phyloP scores from a whole-genome alignment of 2,113 vertebrate species.

The Gambusia affinis region DNA sequence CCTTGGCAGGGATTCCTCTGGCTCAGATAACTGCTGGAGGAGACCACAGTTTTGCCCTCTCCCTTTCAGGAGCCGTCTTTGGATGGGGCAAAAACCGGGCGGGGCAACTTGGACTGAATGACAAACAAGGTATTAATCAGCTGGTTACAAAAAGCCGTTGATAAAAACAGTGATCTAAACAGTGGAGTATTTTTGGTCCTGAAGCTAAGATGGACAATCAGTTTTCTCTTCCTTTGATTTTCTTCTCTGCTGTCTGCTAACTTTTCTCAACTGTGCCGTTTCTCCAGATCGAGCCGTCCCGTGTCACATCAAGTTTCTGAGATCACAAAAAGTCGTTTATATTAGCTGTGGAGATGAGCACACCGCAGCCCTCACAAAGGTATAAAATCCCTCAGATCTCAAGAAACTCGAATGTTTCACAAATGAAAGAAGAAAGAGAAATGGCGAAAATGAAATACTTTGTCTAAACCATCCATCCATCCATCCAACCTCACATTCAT shows the following conservation, averaged over 20 bases:
- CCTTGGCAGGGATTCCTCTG: slow-evolving; percentile 85
- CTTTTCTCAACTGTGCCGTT: neutral
- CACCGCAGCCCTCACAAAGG: slow-evolving; percentile 94
- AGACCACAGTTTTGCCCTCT: slow-evolving; percentile 86
- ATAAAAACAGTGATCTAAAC: neutral
- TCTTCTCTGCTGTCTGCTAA: too few relatives aligned
- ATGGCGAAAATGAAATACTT: too few relatives aligned
- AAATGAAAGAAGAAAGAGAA: too few relatives aligned
- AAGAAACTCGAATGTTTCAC: too few relatives aligned
- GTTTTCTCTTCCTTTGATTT: neutral
- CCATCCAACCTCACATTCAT: too few relatives aligned
- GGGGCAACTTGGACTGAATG: slow-evolving; percentile 92
- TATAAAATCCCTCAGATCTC: slow-evolving; percentile 49
- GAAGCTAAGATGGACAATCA: neutral
- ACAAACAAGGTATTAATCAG: slow-evolving; percentile 80
- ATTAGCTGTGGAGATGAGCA: slow-evolving; percentile 95
- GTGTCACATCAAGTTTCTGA: slow-evolving; percentile 93
- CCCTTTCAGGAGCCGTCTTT: slow-evolving; percentile 89
- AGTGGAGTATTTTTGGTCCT: neutral
- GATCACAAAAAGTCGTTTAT: slow-evolving; percentile 95
- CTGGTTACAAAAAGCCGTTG: neutral
- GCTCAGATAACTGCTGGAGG: slow-evolving; percentile 89
- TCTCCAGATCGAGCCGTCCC: slow-evolving; percentile 90
- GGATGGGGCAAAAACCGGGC: slow-evolving; percentile 91
- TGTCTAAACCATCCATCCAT: neutral